phyloP scores from a whole-genome alignment of 2,113 vertebrate genomes.

The Cyanistes caeruleus region DNA sequence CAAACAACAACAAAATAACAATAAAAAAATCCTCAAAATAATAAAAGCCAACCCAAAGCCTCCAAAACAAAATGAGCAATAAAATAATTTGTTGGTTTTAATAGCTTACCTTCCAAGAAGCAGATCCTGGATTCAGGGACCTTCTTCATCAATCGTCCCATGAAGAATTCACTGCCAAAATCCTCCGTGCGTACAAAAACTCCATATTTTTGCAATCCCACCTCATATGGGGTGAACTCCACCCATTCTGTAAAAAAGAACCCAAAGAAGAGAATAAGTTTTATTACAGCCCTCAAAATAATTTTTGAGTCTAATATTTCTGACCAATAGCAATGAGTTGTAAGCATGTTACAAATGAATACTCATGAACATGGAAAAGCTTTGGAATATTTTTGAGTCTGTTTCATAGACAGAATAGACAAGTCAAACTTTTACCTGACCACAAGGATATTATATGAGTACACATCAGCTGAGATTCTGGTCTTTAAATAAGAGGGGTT shows the following conservation, averaged over 20 bases:
- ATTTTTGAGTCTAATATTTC: not conserved
- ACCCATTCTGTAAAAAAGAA: constrained; percentile 80
- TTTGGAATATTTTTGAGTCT: not conserved
- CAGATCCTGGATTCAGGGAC: constrained; percentile 81
- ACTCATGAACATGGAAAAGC: not conserved
- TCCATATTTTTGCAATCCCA: constrained; percentile 87
- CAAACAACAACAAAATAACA: not conserved
- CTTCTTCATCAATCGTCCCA: constrained; percentile 83
- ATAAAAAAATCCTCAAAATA: not conserved
- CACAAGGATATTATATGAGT: not conserved
- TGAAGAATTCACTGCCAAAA: constrained; percentile 89
- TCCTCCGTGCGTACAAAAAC: constrained; percentile 80
- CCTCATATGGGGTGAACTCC: constrained; percentile 89
- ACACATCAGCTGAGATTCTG: not conserved
- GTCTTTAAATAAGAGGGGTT: not conserved
- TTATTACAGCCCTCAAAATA: not conserved
- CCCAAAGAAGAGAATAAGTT: not conserved
- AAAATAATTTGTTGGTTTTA: not conserved
- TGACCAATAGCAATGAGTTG: not conserved
- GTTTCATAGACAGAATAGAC: not conserved
- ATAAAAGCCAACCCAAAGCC: not conserved
- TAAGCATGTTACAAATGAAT: not conserved
- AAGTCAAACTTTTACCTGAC: not conserved
- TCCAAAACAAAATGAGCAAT: not conserved
- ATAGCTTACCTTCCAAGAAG: constrained; percentile 79